Evolutionary conservation across 2,113 vertebrate species (phyloP), one percentile per base, ranked within the genome.

Genomic region (Nyctibius bracteatus): DNA sequence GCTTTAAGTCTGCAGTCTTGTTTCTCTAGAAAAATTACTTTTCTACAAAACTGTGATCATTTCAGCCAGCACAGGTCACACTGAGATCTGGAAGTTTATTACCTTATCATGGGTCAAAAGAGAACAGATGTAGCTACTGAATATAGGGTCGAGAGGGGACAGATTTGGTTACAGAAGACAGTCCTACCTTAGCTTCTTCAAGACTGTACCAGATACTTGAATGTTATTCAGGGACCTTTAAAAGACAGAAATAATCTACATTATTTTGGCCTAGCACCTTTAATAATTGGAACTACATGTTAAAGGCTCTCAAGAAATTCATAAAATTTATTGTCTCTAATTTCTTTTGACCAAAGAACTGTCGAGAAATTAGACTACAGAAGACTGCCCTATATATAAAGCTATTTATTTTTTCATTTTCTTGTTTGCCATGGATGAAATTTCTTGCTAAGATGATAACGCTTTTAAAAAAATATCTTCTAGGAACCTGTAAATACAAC

Each of bases 71-170:
- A 54, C n/a, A 51, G 91, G 74, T 68, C 82, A 78, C 59, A 5
- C 19, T 73, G 88, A 78, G 49, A 63, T 90, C 52, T 75, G 71
- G 25, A 73, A 51, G 47, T 80, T 81, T 91, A 96, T 95, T 94
- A 58, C 57, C 57, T 88, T 74, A 61, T 21, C 63, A 63, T 9
- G 72, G 94, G 70, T 96, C 95, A 87, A 77, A 87, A 88, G 37
- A 92, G 86, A 95, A 90, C 90, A 96, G 90, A 86, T 96, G 88
- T 84, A 95, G 68, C 51, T 86, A 35, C 75, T 54, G 57, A 84
- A 86, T 54, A 12, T 2, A 73, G 47, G 49, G 78, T 91, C 3
- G 1, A 81, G 78, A 95, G 86, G 90, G 81, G 90, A 91, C 30
- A 86, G 46, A 85, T 90, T 72, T 84, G 17, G 39, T 77, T 77